These are phyloP conservation scores for Drosophila mulleri DNA, from an alignment of 2,888 invertebrate species.

Conservation along the genomic window DNA sequence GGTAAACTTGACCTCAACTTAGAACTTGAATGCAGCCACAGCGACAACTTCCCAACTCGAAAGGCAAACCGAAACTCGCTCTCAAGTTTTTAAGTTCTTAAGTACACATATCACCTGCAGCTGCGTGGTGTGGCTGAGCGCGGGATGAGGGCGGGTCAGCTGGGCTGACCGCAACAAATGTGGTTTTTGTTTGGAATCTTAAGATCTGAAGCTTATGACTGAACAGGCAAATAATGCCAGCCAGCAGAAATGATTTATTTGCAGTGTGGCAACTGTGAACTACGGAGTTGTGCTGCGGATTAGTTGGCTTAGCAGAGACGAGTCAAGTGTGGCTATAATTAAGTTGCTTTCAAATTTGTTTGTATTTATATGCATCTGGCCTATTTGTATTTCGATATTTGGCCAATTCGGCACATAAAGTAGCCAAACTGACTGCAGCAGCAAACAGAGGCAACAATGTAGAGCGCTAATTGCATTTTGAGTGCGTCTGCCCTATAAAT, in stretches of 20 bases:
- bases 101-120: conserved; percentile 68
- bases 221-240: conserved; percentile 55
- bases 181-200: conserved; percentile 56
- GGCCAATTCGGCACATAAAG: conserved; percentile 8
- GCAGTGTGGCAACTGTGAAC: conserved; percentile 20
- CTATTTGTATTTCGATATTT: conserved; percentile 3
- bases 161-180: conserved; percentile 58
- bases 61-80: conserved; percentile 60
- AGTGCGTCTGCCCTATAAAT: conserved; percentile 42
- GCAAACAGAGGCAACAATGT: conserved; percentile 32
- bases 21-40: conserved; percentile 66
- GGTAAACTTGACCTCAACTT: conserved; percentile 53
- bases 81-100: conserved; percentile 68
- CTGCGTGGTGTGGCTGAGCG: not conserved
- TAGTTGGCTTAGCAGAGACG: conserved; percentile 36
- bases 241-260: conserved; percentile 63
- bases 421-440: conserved; percentile 11
- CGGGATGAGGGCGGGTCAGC: not conserved
- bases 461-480: conserved; percentile 19
- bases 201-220: conserved; percentile 48
- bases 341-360: conserved; percentile 21
- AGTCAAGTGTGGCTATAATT: conserved; percentile 51
- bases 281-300: conserved; percentile 27
- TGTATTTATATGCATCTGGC: not conserved
- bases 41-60: conserved; percentile 46